Base-by-base conservation (phyloP, 2,888 invertebrate species). In the Patella ulyssiponensis region DNA sequence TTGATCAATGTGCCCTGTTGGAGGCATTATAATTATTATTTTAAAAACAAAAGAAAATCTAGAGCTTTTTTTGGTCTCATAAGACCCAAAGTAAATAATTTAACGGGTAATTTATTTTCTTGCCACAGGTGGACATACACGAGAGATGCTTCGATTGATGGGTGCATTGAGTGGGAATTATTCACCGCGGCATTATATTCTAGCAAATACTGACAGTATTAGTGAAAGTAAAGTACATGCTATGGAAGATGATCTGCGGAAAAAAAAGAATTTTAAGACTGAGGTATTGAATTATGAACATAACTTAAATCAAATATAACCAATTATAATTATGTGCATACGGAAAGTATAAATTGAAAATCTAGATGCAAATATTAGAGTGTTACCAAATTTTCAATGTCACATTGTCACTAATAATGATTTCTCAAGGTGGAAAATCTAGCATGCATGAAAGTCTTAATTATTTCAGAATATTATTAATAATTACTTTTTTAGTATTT, bases 111-210 rank as follows among this genome's bases (percentile, higher is more conserved):
- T 44, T 7, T 9, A 7, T 44, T 44, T 44, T 44, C 44, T 44
- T 44, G 5, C 9, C 58, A 23, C 33, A 83, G 97, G 97, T 77
- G 97, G 97, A 0, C 99, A 99, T 90, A 99, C 99, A 0, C 95
- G 95, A n/a, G 99, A 99, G 93, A 95, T 99, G 93, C 91, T 98
- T 74, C 93, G 94, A 81, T 93, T 98, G 69, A 91, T 95, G 9
- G 92, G 93, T 83, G 93, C 93, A 52, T 90, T 98, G 71, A 86
- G 88, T 17, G 71, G 69, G n/a, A 87, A 92, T 1, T 97, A 96
- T 90, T 91, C 92, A 0, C 96, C 97, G 0, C 93, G 97, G 76
- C 92, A 94, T 77, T 98, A 97, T 89, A 92, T 98, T 71, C 92
- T 96, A 81, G 96, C 98, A 4, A 93, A 94, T 74, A 95, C 94